Base-by-base conservation (phyloP, 1,140 invertebrate genomes). In the Brachionus calyciflorus region DNA sequence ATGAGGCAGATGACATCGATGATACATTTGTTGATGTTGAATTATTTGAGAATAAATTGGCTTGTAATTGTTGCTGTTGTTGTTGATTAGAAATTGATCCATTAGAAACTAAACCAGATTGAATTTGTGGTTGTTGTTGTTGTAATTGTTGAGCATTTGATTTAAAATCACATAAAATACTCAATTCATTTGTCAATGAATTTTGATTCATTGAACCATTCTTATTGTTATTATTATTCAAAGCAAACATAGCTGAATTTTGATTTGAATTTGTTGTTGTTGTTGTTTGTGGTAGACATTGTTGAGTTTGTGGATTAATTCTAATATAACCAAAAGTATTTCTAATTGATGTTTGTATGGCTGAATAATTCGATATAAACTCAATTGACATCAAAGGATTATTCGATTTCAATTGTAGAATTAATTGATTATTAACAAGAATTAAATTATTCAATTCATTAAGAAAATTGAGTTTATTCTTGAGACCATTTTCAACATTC, bases 321-420 rank as follows among this genome's bases (percentile, higher is more conserved):
- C 69, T 19, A 51, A 73, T 73, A 19, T 73, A 73, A 37, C 69
- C 69, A 55, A 73, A 73, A 30, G 69, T 73, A 24, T 73, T 73
- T 17, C 69, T 19, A n/a, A 73, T 73, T 21, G 69, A 73, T 19
- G 69, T 73, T 40, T 73, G 69, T 37, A 73, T 73, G 2, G 69
- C 69, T 28, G 69, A 73, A 55, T 51, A 73, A 33, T 73, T 73
- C 3, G 69, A 73, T 12, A 73, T 51, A 41, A 73, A 73, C 46
- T 73, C 69, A 40, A 73, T 73, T n/a, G 69, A 73, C 51, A 51
- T 49, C 3, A 73, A 33, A 9, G 69, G 46, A 55, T 73, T 73
- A 24, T 49, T 73, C 33, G 46, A 51, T 41, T 73, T 73, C 12
- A 73, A 30, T 28, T 55, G 46, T 10, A 24, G 14, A 24, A 73